A percentile compares a stretch with the other conserved stretches of the same genome.
Conservation (phyloP, 2,888 invertebrate species). For the Heliothis peltigera region DNA sequence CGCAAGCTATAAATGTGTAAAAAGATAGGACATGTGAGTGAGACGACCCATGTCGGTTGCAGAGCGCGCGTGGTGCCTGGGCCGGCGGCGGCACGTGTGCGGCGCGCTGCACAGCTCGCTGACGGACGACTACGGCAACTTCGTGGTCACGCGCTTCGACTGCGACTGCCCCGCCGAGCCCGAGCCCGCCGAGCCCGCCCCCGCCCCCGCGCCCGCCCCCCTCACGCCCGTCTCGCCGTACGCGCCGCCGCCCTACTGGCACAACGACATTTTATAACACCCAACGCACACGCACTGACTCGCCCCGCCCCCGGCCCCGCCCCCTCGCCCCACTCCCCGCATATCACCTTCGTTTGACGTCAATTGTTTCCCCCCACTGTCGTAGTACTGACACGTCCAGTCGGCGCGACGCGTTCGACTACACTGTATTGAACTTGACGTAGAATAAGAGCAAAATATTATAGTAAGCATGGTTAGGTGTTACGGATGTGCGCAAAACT, state of each 20-base stretch:
- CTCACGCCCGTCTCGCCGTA: constrained; percentile 33
- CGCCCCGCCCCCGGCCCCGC: constrained; percentile 1
- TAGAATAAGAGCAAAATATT: constrained; percentile 37
- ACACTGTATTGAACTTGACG: constrained; percentile 47
- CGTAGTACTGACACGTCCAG: constrained; percentile 52
- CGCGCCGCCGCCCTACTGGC: constrained; percentile 68
- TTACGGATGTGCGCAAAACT: constrained; percentile 48
- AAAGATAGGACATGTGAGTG: too few species aligned
- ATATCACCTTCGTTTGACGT: constrained; percentile 56
- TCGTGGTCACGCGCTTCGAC: constrained; percentile 82
- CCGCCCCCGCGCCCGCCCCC: constrained; percentile 26
- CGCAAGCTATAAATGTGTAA: too few species aligned
- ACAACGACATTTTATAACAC: constrained; percentile 71
- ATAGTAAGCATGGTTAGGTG: constrained; percentile 42
- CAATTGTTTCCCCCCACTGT: constrained; percentile 52
- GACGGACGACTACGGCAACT: constrained; percentile 89
- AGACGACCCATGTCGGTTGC: too few species aligned
- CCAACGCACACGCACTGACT: constrained; percentile 23
- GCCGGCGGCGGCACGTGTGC: constrained; percentile 82
- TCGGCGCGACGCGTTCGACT: constrained; percentile 45
- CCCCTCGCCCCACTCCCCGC: constrained; percentile 25
- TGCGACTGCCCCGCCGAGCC: constrained; percentile 80
- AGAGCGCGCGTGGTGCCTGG: constrained; percentile 82
- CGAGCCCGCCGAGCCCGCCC: constrained; percentile 24
- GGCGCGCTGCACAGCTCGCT: constrained; percentile 83